These are phyloP conservation scores for Acanthopleura granulata DNA, from an alignment of 2,888 invertebrate genomes.

Conservation along the genomic window DNA sequence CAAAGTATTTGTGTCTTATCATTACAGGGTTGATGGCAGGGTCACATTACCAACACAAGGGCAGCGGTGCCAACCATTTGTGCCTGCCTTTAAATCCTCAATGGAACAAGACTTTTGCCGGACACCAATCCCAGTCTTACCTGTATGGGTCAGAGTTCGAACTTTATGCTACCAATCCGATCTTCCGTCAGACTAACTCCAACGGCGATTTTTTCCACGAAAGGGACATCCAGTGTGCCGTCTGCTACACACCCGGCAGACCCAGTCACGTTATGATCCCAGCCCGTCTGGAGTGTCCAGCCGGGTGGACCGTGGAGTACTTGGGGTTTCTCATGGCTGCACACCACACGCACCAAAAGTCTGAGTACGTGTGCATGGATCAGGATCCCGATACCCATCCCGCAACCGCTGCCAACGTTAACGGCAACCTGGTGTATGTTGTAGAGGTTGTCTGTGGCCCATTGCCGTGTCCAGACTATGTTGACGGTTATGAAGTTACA, in stretches of 20 bases:
- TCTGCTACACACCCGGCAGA: not conserved
- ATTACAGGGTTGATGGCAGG: slow-evolving; percentile 1
- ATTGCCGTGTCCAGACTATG: not conserved
- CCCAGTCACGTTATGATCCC: not conserved
- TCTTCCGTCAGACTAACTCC: not conserved
- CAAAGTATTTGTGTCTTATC: no score
- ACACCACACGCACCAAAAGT: not conserved
- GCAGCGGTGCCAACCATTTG: not conserved
- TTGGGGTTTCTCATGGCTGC: not conserved
- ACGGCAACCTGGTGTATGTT: not conserved
- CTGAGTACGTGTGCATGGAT: not conserved
- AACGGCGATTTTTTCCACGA: not conserved
- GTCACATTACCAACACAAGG: not conserved
- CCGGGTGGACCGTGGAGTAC: not conserved
- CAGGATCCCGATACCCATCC: not conserved
- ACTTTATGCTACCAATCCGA: not conserved
- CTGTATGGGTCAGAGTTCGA: not conserved
- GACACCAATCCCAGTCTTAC: not conserved
- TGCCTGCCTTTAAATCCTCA: not conserved
- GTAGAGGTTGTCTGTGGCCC: not conserved
- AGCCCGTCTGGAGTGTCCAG: not conserved
- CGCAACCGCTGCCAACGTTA: not conserved
- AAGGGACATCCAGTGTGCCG: not conserved
- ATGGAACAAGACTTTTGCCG: not conserved
- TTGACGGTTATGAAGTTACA: not conserved